These are phyloP conservation scores for Chionis minor DNA, from an alignment of 2,113 vertebrate genomes.

Conservation along the genomic window DNA sequence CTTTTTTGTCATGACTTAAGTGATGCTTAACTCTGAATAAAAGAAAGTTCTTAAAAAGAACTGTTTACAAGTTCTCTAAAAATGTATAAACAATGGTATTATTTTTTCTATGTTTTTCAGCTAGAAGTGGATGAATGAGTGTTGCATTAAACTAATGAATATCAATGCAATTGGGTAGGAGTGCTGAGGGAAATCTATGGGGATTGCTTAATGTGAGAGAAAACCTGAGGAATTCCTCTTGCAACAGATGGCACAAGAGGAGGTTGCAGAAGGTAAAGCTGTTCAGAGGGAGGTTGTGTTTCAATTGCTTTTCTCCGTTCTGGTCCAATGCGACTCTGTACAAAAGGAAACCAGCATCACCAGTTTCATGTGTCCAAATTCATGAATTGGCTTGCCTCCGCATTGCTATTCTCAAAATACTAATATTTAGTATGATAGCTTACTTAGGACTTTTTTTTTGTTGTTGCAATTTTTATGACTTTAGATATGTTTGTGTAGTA, in stretches of 20 bases:
- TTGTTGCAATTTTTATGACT: background rate
- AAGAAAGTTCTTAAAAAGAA: background rate
- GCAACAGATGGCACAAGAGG: conserved; percentile 31
- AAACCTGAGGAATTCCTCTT: conserved; percentile 23
- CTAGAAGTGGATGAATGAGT: background rate
- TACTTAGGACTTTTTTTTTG: background rate
- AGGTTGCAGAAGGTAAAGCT: conserved; percentile 20
- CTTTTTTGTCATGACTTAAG: background rate
- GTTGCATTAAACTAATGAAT: conserved; percentile 14
- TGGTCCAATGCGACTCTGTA: background rate
- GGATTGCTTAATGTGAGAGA: background rate
- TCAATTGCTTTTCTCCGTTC: background rate
- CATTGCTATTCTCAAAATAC: background rate
- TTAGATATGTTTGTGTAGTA: background rate
- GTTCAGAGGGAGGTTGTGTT: background rate
- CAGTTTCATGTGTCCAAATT: background rate
- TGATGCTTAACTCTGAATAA: background rate
- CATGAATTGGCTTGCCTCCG: background rate
- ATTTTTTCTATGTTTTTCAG: background rate
- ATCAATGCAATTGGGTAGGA: conserved; percentile 29
- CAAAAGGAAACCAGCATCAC: background rate
- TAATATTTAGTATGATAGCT: background rate
- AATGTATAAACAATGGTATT: background rate
- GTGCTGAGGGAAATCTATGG: background rate
- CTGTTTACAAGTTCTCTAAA: background rate